phyloP scores from a whole-genome alignment of 2,888 invertebrate species.

The Hirtodrosophila duncani region DNA sequence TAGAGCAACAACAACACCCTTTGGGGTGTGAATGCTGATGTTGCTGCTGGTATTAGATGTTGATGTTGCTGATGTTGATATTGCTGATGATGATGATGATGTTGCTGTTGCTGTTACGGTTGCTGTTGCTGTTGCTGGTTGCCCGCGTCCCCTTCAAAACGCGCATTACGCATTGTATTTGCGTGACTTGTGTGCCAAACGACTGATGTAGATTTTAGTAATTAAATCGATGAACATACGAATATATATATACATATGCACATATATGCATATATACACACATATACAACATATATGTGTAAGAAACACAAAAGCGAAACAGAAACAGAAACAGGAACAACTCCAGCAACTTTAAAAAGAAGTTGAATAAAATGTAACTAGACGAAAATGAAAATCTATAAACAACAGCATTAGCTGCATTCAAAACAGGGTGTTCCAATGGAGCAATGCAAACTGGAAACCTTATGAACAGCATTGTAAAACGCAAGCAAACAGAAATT shows the following conservation, averaged over 20 bases:
- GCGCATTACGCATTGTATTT: constrained; percentile 8
- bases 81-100: too few species aligned
- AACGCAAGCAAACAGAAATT: too few species aligned
- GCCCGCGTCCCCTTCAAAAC: background rate
- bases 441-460: too few species aligned
- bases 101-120: too few species aligned
- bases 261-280: constrained; percentile 4
- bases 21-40: too few species aligned
- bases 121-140: background rate
- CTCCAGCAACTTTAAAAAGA: background rate
- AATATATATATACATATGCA: constrained; percentile 10
- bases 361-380: constrained; percentile 29
- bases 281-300: constrained; percentile 1
- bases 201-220: constrained; percentile 77
- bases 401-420: too few species aligned
- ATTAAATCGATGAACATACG: constrained; percentile 42
- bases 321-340: constrained; percentile 8
- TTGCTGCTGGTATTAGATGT: too few species aligned
- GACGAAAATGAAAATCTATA: constrained; percentile 19
- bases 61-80: too few species aligned
- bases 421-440: too few species aligned
- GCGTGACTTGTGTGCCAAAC: constrained; percentile 78
- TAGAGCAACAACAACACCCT: too few species aligned
- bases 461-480: too few species aligned
- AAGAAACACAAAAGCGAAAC: background rate